Evolutionary conservation across 1,140 invertebrate species (phyloP).

Genomic region (Macrostomum lignano): DNA sequence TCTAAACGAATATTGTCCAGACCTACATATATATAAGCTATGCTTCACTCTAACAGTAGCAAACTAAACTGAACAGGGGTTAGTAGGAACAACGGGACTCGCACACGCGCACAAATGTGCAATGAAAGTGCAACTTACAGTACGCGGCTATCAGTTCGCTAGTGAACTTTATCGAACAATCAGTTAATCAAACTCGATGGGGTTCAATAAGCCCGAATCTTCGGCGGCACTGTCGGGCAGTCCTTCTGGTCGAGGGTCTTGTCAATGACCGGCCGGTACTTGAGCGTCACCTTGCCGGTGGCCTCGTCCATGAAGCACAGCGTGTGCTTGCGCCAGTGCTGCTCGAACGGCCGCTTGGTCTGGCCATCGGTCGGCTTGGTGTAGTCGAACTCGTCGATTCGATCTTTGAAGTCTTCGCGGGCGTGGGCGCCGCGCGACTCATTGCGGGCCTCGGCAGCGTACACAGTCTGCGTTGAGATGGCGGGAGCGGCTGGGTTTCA

Average conservation of each 20-base stretch:
- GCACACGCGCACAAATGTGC: too few relatives aligned
- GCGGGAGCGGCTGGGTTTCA: too few relatives aligned
- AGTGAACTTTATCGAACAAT: too few relatives aligned
- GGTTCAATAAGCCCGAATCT: slow-evolving; percentile 5
- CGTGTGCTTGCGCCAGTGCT: slow-evolving; percentile 91
- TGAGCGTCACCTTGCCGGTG: slow-evolving; percentile 47
- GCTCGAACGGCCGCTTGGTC: slow-evolving; percentile 37
- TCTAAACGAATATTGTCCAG: too few relatives aligned
- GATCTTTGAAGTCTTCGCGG: slow-evolving; percentile 53
- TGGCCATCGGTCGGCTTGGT: slow-evolving; percentile 59
- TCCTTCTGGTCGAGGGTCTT: slow-evolving; percentile 50
- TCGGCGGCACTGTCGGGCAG: slow-evolving; percentile 31
- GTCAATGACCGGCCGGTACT: slow-evolving; percentile 73
- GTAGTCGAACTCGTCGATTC: slow-evolving; percentile 75
- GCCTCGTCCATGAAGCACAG: slow-evolving; percentile 41
- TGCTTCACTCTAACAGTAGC: too few relatives aligned
- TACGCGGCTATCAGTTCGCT: too few relatives aligned
- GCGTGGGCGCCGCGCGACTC: slow-evolving; percentile 94
- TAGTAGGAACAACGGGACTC: too few relatives aligned
- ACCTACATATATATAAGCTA: too few relatives aligned
- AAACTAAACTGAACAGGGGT: too few relatives aligned
- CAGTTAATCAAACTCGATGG: too few relatives aligned
- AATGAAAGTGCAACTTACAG: too few relatives aligned
- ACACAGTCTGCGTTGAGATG: too few relatives aligned
- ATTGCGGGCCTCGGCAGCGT: slow-evolving; percentile 62